These are phyloP conservation scores for Styela clava DNA, from an alignment of 23 tunicate species.

Conservation along the genomic window DNA sequence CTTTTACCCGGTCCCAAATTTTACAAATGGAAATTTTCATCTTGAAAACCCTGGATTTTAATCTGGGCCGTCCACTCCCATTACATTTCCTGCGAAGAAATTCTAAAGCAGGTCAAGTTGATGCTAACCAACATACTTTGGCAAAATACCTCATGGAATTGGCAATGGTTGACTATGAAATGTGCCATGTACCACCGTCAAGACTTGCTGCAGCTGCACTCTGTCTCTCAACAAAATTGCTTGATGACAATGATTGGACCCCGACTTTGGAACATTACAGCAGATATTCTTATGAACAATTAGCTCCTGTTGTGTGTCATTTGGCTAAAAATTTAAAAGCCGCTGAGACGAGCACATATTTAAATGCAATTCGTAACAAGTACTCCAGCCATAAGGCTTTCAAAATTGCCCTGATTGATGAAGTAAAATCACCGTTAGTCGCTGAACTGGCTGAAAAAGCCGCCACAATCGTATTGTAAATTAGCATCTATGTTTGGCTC, in stretches of 20 bases:
- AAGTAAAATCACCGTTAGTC: constrained; percentile 19
- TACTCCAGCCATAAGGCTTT: constrained; percentile 56
- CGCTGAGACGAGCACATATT: constrained; percentile 58
- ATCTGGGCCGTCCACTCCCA: constrained; percentile 73
- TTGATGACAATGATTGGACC: constrained; percentile 69
- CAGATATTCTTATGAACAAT: constrained; percentile 53
- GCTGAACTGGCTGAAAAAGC: constrained; percentile 26
- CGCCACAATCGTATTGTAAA: constrained; percentile 1
- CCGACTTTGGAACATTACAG: constrained; percentile 92
- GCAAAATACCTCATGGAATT: constrained; percentile 96
- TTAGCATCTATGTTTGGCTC: too few species aligned
- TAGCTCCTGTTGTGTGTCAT: constrained; percentile 61
- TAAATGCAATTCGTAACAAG: constrained; percentile 61
- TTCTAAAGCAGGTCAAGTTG: constrained; percentile 96
- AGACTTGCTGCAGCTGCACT: constrained; percentile 92
- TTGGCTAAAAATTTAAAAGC: constrained; percentile 75
- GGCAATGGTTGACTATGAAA: constrained; percentile 83
- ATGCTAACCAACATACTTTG: constrained; percentile 83
- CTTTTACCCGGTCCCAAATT: constrained; percentile 71
- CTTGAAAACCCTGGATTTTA: constrained; percentile 74
- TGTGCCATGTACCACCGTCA: constrained; percentile 92
- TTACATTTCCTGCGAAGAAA: constrained; percentile 88
- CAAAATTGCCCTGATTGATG: constrained; percentile 52
- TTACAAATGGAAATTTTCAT: constrained; percentile 73
- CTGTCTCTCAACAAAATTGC: constrained; percentile 69